Conservation (phyloP, 1,140 invertebrate genomes). For the Rhagoletis zephyria region DNA sequence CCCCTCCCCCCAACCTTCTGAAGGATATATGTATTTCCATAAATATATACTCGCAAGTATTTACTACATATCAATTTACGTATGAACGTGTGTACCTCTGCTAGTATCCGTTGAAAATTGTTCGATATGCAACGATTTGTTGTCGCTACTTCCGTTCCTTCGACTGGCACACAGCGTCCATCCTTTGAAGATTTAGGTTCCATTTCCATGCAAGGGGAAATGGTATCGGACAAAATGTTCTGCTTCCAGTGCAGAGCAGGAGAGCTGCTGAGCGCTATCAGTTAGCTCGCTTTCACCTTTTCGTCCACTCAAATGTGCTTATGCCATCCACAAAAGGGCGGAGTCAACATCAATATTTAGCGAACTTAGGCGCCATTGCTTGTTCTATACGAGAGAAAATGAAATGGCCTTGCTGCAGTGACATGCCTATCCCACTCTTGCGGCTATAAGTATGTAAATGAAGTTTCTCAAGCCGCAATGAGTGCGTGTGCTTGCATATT, state of each 20-base stretch:
- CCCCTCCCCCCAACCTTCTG: background rate
- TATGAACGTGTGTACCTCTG: too few relatives aligned
- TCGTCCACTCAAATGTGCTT: background rate
- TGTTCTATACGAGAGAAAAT: background rate
- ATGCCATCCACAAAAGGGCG: background rate
- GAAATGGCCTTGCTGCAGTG: background rate
- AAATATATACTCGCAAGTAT: too few relatives aligned
- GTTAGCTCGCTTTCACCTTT: background rate
- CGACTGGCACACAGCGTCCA: background rate
- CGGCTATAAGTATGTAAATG: background rate
- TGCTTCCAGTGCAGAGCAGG: background rate
- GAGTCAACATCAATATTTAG: background rate
- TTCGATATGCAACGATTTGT: background rate
- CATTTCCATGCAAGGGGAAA: conserved; percentile 8
- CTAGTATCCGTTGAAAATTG: background rate
- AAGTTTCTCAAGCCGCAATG: background rate
- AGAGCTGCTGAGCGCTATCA: background rate
- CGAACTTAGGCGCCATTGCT: conserved; percentile 26
- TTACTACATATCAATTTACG: too few relatives aligned
- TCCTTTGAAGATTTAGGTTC: background rate
- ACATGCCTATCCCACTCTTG: background rate
- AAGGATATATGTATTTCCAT: too few relatives aligned
- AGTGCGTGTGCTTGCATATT: background rate
- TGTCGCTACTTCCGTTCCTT: background rate
- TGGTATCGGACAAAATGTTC: background rate